These are phyloP conservation scores for Eurystomus gularis DNA, from an alignment of 2,113 vertebrate genomes.

Conservation along the genomic window DNA sequence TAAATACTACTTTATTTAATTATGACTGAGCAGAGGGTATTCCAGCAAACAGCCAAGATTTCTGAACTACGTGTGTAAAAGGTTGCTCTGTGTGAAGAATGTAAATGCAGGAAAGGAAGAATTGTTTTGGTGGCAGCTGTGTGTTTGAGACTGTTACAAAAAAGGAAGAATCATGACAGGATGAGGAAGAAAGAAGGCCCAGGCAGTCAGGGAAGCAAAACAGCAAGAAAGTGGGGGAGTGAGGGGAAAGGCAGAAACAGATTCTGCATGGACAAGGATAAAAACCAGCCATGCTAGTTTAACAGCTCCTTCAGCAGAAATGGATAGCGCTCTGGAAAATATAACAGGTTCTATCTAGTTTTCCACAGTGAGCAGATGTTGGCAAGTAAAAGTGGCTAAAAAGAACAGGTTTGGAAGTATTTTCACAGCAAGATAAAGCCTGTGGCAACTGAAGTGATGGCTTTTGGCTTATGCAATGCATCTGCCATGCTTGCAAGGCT, in stretches of 20 bases:
- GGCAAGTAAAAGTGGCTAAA: background rate
- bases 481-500: background rate
- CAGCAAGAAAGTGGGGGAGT: background rate
- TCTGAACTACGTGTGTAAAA: background rate
- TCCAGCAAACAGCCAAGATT: background rate
- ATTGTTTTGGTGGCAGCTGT: slow-evolving; percentile 37
- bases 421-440: background rate
- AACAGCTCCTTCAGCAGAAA: background rate
- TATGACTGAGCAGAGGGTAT: background rate
- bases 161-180: slow-evolving; percentile 55
- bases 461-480: background rate
- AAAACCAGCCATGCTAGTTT: background rate
- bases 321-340: background rate
- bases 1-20: background rate
- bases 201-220: slow-evolving; percentile 17
- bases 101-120: slow-evolving; percentile 12
- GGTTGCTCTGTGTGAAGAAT: background rate
- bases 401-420: background rate
- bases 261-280: background rate
- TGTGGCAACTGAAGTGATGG: background rate
- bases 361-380: background rate
- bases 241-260: background rate
- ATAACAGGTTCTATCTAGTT: background rate
- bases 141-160: slow-evolving; percentile 28
- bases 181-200: slow-evolving; percentile 50